These are phyloP conservation scores for Avahi laniger DNA, from an alignment of 2,797 vertebrate species.

Conservation along the genomic window DNA sequence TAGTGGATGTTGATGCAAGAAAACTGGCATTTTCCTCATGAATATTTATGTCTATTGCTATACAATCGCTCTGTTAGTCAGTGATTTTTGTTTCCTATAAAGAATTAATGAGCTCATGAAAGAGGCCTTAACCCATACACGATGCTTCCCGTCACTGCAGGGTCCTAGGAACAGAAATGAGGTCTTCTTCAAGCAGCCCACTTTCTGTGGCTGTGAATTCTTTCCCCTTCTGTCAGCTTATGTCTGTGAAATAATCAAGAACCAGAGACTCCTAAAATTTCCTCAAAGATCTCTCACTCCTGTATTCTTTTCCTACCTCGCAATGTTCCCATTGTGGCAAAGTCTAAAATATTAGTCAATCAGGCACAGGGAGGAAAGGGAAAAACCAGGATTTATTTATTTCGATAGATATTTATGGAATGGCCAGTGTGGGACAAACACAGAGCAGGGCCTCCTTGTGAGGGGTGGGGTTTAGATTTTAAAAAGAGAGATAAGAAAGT, in stretches of 20 bases:
- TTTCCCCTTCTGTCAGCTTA: neutral
- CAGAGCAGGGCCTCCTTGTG: too few relatives aligned
- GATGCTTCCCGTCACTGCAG: neutral
- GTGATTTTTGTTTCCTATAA: conserved; percentile 52
- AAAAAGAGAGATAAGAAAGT: neutral
- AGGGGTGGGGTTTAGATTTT: neutral
- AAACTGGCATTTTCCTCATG: conserved; percentile 61
- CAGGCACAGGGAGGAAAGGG: neutral
- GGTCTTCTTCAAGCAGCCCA: neutral
- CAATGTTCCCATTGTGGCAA: neutral
- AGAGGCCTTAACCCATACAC: neutral
- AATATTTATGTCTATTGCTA: conserved; percentile 58
- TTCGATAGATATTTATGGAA: neutral
- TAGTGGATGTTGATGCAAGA: conserved; percentile 38
- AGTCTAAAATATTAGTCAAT: neutral
- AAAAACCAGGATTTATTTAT: neutral
- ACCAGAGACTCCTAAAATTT: neutral
- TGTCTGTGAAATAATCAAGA: neutral
- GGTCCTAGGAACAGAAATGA: neutral
- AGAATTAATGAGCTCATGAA: conserved; percentile 62
- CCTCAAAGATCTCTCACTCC: neutral
- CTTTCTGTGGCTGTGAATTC: neutral
- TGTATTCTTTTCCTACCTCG: neutral
- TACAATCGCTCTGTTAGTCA: conserved; percentile 43
- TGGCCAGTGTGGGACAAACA: neutral